Conservation (phyloP, 2,888 invertebrate genomes). For the Polylopha cassiicola region DNA sequence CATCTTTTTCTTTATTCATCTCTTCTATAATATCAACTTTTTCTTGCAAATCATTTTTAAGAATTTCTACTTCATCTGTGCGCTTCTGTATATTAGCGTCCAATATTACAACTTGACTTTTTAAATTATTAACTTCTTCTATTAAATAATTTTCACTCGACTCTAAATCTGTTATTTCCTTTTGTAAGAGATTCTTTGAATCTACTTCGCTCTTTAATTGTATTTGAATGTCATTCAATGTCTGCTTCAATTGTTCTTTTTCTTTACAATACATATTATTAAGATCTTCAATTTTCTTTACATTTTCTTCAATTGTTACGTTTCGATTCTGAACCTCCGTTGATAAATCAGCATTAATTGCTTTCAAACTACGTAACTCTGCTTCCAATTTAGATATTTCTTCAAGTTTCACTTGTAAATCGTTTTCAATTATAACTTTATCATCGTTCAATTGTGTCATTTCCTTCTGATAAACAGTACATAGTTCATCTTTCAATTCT, state of each 20-base stretch:
- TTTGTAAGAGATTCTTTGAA: too few relatives aligned
- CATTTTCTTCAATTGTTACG: slow-evolving; percentile 5
- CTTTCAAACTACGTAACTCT: slow-evolving; percentile 2
- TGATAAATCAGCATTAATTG: slow-evolving; percentile 6
- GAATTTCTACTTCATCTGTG: not conserved
- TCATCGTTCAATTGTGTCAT: not conserved
- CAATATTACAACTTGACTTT: too few relatives aligned
- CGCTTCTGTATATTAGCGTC: too few relatives aligned
- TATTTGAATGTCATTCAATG: too few relatives aligned
- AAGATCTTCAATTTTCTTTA: not conserved
- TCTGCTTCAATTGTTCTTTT: slow-evolving; percentile 1
- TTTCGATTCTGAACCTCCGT: not conserved
- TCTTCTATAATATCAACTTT: not conserved
- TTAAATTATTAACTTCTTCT: too few relatives aligned
- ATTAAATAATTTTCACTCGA: too few relatives aligned
- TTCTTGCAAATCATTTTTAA: slow-evolving; percentile 1
- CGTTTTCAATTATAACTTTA: slow-evolving; percentile 1
- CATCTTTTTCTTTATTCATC: not conserved
- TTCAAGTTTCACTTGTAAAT: not conserved
- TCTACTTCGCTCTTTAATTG: too few relatives aligned
- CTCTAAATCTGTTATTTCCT: too few relatives aligned
- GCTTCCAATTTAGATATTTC: slow-evolving; percentile 1
- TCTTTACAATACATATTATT: not conserved
- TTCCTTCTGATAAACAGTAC: slow-evolving; percentile 1
- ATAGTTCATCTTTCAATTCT: slow-evolving; percentile 6